phyloP scores from a whole-genome alignment of 35 echinoderm and acorn worm genomes.

The Ophiothrix spiculata region DNA sequence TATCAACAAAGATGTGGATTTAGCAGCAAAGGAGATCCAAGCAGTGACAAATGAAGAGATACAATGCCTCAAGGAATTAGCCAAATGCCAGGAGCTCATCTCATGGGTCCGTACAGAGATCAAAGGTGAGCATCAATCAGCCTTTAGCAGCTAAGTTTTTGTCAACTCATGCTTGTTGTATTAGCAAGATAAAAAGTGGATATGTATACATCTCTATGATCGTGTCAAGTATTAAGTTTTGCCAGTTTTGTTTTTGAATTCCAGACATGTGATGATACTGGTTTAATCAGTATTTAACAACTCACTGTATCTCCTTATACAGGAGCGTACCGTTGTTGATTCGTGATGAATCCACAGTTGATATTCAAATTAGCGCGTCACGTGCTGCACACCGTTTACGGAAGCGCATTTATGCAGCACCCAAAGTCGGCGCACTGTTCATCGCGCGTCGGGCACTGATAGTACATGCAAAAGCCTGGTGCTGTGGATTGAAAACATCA shows the following conservation, averaged over 20 bases:
- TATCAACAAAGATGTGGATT: conserved; percentile 15
- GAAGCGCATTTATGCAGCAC: too few species aligned
- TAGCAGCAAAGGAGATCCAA: not conserved
- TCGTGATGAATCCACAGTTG: too few species aligned
- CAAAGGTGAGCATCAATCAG: conserved; percentile 4
- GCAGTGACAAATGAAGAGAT: not conserved
- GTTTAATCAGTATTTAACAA: not conserved
- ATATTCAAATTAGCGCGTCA: too few species aligned
- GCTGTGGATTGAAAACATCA: too few species aligned
- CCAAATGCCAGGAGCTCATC: not conserved
- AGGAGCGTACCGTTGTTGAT: too few species aligned
- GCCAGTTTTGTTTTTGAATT: not conserved
- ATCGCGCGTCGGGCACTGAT: too few species aligned
- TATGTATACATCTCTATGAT: not conserved
- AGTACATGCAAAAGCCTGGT: too few species aligned
- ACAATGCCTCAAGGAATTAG: not conserved
- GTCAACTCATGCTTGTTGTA: too few species aligned
- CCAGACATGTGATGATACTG: not conserved
- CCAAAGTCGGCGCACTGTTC: too few species aligned
- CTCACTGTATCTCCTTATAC: not conserved
- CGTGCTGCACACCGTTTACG: too few species aligned
- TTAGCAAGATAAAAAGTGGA: not conserved
- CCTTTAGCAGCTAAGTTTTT: not conserved
- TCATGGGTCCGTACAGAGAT: conserved; percentile 21
- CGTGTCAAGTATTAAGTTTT: not conserved